phyloP scores from a whole-genome alignment of 2,797 vertebrate species.

The Lutjanus argentimaculatus region DNA sequence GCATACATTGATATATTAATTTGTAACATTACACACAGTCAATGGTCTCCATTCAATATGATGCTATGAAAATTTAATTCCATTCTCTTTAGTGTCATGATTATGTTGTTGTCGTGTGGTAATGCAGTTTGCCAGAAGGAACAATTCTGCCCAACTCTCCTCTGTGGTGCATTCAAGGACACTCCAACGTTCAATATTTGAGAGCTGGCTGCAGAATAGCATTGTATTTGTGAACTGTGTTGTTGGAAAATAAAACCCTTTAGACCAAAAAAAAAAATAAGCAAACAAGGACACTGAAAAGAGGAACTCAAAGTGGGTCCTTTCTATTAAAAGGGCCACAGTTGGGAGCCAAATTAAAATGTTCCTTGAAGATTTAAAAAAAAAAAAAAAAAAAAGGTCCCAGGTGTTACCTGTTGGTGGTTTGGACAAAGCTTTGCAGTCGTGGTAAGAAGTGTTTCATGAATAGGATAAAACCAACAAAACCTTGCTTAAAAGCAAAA shows the following conservation, averaged over 20 bases:
- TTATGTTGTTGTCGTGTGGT: neutral
- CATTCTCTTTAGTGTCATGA: constrained; percentile 4
- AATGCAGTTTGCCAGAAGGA: constrained; percentile 19
- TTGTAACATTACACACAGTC: neutral
- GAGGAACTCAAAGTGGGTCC: neutral
- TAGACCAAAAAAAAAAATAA: neutral
- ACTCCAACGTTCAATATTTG: neutral
- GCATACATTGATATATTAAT: neutral
- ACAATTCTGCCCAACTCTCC: constrained; percentile 17
- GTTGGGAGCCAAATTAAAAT: neutral
- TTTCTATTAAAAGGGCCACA: neutral
- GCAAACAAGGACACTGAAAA: constrained; percentile 4
- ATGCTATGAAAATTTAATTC: constrained; percentile 2
- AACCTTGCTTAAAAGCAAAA: neutral
- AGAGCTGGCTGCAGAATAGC: constrained; percentile 1
- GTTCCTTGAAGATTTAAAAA: neutral
- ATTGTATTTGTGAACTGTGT: neutral
- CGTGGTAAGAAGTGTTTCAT: too few relatives aligned
- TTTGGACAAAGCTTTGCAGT: neutral
- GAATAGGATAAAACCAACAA: neutral
- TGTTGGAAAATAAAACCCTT: constrained; percentile 7
- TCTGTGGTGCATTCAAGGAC: constrained; percentile 49
- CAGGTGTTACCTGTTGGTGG: too few relatives aligned
- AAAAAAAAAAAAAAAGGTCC: neutral
- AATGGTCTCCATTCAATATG: neutral